Conservation (phyloP, 2,888 invertebrate species). For the Philhelius pedissequus region DNA sequence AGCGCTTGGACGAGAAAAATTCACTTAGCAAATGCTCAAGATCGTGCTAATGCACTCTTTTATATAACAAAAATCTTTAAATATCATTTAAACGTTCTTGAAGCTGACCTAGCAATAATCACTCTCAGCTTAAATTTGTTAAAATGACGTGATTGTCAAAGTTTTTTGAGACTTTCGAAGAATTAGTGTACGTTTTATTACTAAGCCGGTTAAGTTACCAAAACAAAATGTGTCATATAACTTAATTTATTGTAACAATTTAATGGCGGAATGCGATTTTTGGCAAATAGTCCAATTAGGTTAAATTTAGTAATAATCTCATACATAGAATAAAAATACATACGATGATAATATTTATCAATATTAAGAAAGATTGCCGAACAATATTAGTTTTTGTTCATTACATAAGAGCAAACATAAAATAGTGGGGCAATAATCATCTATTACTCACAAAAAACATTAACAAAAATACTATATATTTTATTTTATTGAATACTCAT, state of each 20-base stretch:
- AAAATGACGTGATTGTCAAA: conserved; percentile 25
- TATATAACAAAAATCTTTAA: conserved; percentile 30
- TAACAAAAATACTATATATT: too few relatives aligned
- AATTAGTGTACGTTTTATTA: not conserved
- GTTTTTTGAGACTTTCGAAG: not conserved
- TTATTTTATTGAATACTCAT: too few relatives aligned
- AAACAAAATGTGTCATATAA: not conserved
- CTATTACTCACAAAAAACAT: too few relatives aligned
- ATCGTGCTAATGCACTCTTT: conserved; percentile 48
- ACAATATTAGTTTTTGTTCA: too few relatives aligned
- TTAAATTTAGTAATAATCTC: not conserved
- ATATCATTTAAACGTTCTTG: conserved; percentile 36
- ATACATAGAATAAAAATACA: not conserved
- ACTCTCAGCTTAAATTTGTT: conserved; percentile 41
- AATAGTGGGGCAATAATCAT: too few relatives aligned
- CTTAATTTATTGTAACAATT: not conserved
- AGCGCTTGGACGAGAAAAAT: conserved; percentile 15
- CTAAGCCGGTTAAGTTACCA: not conserved
- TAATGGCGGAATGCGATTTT: not conserved
- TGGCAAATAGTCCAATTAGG: not conserved
- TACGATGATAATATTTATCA: too few relatives aligned
- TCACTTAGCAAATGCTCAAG: conserved; percentile 36
- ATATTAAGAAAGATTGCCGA: not conserved
- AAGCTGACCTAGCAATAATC: conserved; percentile 32
- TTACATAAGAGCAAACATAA: too few relatives aligned